Conservation (phyloP, 92 coral and sea anemone species). For the Pocillopora grandis region DNA sequence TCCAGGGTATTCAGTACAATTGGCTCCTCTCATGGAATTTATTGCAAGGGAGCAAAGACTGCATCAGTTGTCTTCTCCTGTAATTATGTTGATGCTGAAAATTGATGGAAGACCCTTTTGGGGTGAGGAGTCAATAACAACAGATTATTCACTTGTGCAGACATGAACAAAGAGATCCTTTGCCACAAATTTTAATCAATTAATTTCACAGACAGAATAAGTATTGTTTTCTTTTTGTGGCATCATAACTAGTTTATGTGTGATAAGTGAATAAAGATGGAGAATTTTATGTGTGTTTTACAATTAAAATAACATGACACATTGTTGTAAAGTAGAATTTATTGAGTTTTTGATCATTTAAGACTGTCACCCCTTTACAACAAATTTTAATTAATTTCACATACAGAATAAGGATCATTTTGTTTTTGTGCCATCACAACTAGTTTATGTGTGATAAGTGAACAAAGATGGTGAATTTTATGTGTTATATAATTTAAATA, state of each 20-base stretch:
- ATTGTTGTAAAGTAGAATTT: not conserved
- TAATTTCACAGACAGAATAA: not conserved
- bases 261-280: not conserved
- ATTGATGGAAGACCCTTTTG: constrained; percentile 55
- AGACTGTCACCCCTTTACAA: not conserved
- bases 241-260: not conserved
- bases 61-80: constrained; percentile 33
- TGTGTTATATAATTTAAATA: not conserved
- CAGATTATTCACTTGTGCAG: not conserved
- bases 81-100: constrained; percentile 19
- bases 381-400: not conserved
- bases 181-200: not conserved
- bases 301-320: not conserved
- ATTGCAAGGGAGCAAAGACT: constrained; percentile 45
- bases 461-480: not conserved
- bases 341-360: not conserved
- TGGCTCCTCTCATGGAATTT: constrained; percentile 14
- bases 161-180: not conserved
- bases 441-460: not conserved
- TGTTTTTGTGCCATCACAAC: not conserved
- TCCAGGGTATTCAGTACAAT: not conserved
- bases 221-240: not conserved
- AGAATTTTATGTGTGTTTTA: not conserved
- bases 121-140: constrained; percentile 23
- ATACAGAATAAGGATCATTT: not conserved